Evolutionary conservation across 2,113 vertebrate species (phyloP).

Genomic region (Callorhinus ursinus): DNA sequence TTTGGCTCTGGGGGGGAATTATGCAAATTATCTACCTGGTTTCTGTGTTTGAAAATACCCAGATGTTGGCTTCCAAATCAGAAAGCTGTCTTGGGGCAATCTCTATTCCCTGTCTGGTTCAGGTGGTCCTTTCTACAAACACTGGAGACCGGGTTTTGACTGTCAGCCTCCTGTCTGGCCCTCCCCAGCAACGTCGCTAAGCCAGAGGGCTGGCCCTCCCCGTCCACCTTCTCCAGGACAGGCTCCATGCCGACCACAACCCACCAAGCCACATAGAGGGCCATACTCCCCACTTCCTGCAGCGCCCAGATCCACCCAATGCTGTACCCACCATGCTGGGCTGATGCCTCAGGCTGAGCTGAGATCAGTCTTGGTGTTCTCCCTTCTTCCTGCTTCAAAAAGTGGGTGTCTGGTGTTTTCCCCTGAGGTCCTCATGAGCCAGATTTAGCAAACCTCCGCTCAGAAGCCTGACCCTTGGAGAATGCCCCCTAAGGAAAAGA

Average conservation of each 20-base stretch:
- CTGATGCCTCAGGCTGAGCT: neutral
- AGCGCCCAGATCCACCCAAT: neutral
- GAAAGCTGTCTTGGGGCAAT: neutral
- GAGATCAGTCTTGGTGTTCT: neutral
- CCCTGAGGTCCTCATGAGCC: neutral
- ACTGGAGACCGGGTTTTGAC: neutral
- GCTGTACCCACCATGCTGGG: neutral
- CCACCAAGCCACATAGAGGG: neutral
- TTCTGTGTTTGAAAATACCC: constrained; percentile 21
- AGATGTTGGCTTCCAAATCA: neutral
- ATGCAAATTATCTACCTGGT: neutral
- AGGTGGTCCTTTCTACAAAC: neutral
- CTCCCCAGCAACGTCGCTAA: neutral
- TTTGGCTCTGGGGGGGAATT: neutral
- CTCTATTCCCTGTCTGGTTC: neutral
- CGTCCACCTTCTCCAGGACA: neutral
- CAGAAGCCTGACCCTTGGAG: neutral
- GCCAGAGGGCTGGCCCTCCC: neutral
- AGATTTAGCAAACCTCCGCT: neutral
- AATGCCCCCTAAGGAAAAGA: rapidly evolving
- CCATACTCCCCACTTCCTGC: too few species aligned
- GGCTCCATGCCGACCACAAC: neutral
- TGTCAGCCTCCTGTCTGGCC: neutral
- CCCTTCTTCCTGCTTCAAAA: neutral
- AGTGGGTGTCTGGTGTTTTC: neutral